Percentiles rank a stretch among this genome's conserved stretches.
Evolutionary conservation across 2,797 vertebrate species (phyloP).

Genomic region (Pangasius sanitwongsei): DNA sequence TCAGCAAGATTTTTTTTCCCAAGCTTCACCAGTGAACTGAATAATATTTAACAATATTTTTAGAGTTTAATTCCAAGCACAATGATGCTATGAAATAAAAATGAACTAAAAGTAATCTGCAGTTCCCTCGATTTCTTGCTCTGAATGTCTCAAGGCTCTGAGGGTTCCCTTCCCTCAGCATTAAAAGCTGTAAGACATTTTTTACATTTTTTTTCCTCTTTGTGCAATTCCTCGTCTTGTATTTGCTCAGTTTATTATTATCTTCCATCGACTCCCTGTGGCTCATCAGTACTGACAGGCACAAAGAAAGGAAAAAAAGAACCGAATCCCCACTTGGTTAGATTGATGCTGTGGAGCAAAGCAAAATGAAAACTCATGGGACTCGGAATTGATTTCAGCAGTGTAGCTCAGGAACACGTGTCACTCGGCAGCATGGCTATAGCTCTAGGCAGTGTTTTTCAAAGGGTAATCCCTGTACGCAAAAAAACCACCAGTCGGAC

Average conservation of each 20-base stretch:
- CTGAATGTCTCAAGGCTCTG: background rate
- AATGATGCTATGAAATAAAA: background rate
- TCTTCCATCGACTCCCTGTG: background rate
- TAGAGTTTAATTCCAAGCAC: background rate
- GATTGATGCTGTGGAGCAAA: constrained; percentile 10
- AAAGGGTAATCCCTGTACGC: background rate
- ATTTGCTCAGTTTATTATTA: background rate
- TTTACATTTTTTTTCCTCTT: background rate
- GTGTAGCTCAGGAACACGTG: background rate
- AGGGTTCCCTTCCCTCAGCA: background rate
- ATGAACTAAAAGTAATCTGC: no score
- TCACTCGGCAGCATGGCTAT: background rate
- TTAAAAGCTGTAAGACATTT: background rate
- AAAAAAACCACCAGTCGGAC: background rate
- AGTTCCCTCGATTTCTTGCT: background rate
- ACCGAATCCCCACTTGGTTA: background rate
- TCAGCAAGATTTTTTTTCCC: no score
- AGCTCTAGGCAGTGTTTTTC: background rate
- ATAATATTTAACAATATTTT: no score
- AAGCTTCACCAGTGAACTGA: background rate
- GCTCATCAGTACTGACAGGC: background rate
- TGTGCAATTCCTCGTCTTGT: background rate
- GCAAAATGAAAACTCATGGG: background rate
- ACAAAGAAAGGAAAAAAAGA: background rate
- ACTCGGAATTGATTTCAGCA: constrained; percentile 1